phyloP scores from a whole-genome alignment of 2,888 invertebrate genomes.

The Mythimna loreyi region DNA sequence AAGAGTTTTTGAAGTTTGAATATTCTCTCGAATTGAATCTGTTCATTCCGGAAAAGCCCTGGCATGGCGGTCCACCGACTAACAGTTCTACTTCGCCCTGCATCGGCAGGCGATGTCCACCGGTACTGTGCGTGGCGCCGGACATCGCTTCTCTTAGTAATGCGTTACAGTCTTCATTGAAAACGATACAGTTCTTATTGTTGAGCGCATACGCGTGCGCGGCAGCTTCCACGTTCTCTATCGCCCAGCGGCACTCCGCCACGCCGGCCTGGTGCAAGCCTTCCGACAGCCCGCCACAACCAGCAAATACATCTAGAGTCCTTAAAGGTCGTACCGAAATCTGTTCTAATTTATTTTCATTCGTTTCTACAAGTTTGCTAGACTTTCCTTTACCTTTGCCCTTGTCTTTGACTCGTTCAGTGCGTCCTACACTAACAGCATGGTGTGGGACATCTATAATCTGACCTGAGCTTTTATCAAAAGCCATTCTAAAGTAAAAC shows the following conservation, averaged over 20 bases:
- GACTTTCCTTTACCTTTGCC: slow-evolving; percentile 93
- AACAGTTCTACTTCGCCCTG: slow-evolving; percentile 96
- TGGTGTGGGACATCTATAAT: slow-evolving; percentile 92
- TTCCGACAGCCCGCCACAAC: slow-evolving; percentile 96
- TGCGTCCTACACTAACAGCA: slow-evolving; percentile 91
- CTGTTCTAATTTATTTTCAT: slow-evolving; percentile 72
- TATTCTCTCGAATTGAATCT: slow-evolving; percentile 96
- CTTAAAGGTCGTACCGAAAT: slow-evolving; percentile 88
- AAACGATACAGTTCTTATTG: slow-evolving; percentile 93
- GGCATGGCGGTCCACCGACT: slow-evolving; percentile 97
- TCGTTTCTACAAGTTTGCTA: slow-evolving; percentile 76
- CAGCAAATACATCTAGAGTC: slow-evolving; percentile 96
- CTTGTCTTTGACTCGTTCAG: slow-evolving; percentile 92
- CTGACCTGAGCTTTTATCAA: slow-evolving; percentile 89
- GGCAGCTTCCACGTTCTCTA: slow-evolving; percentile 94
- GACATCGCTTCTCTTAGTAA: slow-evolving; percentile 93
- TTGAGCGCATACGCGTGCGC: slow-evolving; percentile 95
- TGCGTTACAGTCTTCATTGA: slow-evolving; percentile 95
- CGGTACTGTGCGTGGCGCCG: slow-evolving; percentile 87
- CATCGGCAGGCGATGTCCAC: slow-evolving; percentile 92
- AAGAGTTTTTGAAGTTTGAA: slow-evolving; percentile 96
- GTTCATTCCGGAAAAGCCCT: slow-evolving; percentile 97
- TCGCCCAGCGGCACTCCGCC: slow-evolving; percentile 94
- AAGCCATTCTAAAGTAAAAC: slow-evolving; percentile 94
- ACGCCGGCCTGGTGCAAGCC: slow-evolving; percentile 93